Percentiles rank a stretch among this genome's conserved stretches.
Evolutionary conservation across 2,888 invertebrate species (phyloP).

Genomic region (Nowickia ferox): DNA sequence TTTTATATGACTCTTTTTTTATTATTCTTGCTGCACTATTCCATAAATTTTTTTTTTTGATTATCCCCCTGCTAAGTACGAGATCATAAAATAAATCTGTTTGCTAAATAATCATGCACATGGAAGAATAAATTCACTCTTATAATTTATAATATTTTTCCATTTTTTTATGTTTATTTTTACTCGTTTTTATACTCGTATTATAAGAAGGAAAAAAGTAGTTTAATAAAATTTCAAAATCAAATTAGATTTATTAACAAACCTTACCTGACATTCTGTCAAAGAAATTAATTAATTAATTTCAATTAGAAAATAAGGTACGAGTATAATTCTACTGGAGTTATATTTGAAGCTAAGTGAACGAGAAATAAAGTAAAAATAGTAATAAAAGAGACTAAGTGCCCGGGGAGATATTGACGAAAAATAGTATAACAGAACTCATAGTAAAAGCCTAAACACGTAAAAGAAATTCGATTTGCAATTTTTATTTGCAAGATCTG

Average conservation of each 20-base stretch:
- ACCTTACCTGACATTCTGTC: background rate
- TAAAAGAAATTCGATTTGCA: too few species aligned
- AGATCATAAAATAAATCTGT: slow-evolving; percentile 50
- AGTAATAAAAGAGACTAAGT: too few species aligned
- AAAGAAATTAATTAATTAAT: slow-evolving; percentile 16
- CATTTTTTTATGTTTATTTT: slow-evolving; percentile 15
- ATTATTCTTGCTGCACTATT: background rate
- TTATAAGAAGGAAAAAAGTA: slow-evolving; percentile 6
- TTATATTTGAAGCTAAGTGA: background rate
- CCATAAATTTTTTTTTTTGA: background rate
- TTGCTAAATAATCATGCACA: slow-evolving; percentile 18
- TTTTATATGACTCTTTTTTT: background rate
- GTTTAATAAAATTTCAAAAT: slow-evolving; percentile 16
- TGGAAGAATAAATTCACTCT: background rate
- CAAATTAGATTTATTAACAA: slow-evolving; percentile 52
- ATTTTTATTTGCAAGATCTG: too few species aligned
- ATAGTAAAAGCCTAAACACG: too few species aligned
- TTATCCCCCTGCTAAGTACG: background rate
- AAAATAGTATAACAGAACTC: too few species aligned
- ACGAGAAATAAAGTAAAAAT: too few species aligned
- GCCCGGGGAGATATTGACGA: too few species aligned
- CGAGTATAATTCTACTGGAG: background rate
- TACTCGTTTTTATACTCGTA: background rate
- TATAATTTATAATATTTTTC: slow-evolving; percentile 28
- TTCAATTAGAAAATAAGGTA: background rate